Evolutionary conservation across 1,140 invertebrate genomes (phyloP), one percentile per base, ranked within the genome.

Genomic region (Bombus picipes): DNA sequence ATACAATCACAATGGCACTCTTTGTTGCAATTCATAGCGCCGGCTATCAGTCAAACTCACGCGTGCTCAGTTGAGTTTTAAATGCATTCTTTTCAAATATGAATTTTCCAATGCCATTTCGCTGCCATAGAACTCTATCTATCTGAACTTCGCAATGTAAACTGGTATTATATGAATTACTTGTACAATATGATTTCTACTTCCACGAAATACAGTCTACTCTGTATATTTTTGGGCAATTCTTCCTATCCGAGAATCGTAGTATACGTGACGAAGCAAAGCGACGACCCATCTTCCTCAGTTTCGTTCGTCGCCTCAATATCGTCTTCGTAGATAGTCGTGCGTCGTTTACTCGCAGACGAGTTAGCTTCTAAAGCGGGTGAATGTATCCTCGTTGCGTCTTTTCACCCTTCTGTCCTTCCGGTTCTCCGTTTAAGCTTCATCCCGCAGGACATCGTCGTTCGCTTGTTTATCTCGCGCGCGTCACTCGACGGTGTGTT

Each of bases 361-460:
- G 73, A 81, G 87, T 53, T 72, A 71, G 25, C 41, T 77, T 76
- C 62, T 28, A 72, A 89, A 86, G 88, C 70, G 75, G 32, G 74
- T 43, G 75, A 83, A 89, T 57, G 84, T 59, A 71, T 79, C 68
- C 5, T 28, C 68, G 68, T 28, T 71, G 47, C 41, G 15, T 62
- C 75, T 79, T 62, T 62, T 37, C 47, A 22, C 66, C 13, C 74
- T 43, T 59, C 28, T 32, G 32, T 39, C 37, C 53, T n/a, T 47
- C 57, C 66, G n/a, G 37, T 85, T 89, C 65, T 37, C 65, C 47
- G 70, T 73, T 86, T 65, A 41, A 85, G 81, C 59, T 89, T 89
- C 75, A 81, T 85, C 75, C 41, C 84, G 53, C 62, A 47, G 53
- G 74, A 83, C 66, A 72, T 34, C 74, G 85, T 83, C 68, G 85